Conservation (phyloP, 1,140 invertebrate species). For the Procambarus clarkii region DNA sequence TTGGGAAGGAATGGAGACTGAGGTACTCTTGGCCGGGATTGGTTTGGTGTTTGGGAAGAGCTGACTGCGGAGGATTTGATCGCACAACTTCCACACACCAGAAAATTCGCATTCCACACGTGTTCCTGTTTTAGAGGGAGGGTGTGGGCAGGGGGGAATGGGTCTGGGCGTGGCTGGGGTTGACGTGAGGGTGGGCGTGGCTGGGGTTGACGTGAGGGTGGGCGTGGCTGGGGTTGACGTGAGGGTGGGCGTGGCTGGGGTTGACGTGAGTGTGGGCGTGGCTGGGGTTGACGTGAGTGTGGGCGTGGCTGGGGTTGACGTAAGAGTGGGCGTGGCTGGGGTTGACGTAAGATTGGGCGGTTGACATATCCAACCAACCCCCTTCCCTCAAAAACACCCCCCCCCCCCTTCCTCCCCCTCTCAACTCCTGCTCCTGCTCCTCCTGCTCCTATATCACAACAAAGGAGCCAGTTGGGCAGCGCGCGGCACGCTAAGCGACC, state of each 20-base stretch:
- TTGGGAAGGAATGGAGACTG: slow-evolving; percentile 48
- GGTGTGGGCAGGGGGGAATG: not conserved
- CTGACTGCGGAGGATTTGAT: slow-evolving; percentile 68
- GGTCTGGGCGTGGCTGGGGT: not conserved
- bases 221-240: too few relatives aligned
- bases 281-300: too few relatives aligned
- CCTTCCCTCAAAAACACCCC: not conserved
- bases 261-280: too few relatives aligned
- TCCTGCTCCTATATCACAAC: not conserved
- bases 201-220: too few relatives aligned
- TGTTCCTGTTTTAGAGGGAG: slow-evolving; percentile 38
- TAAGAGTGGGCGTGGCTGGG: too few relatives aligned
- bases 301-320: too few relatives aligned
- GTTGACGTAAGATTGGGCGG: not conserved
- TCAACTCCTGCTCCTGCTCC: not conserved
- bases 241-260: too few relatives aligned
- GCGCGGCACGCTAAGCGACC: slow-evolving; percentile 53
- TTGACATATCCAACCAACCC: not conserved
- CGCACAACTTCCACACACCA: slow-evolving; percentile 62
- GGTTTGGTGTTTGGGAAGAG: slow-evolving; percentile 62
- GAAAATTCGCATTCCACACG: slow-evolving; percentile 55
- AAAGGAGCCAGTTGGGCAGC: slow-evolving; percentile 57
- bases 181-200: too few relatives aligned
- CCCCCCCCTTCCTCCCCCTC: not conserved
- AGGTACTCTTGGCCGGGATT: slow-evolving; percentile 63